Conservation (phyloP, 2,888 invertebrate genomes). For the Cabera pusaria region DNA sequence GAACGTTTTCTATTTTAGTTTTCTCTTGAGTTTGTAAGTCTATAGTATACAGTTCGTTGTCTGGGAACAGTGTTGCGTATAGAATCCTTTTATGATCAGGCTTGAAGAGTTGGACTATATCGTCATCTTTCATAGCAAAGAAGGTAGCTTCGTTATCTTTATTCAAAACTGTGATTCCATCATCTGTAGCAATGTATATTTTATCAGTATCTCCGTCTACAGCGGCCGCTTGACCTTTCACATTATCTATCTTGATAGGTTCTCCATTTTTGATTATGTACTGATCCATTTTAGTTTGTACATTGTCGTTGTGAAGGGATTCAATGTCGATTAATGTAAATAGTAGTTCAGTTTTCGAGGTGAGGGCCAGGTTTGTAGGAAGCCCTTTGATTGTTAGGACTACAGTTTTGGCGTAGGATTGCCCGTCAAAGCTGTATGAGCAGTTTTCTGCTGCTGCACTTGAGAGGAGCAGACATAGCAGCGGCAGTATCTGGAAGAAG, state of each 20-base stretch:
- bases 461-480: constrained; percentile 50
- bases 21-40: constrained; percentile 62
- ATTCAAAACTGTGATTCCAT: constrained; percentile 60
- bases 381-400: constrained; percentile 67
- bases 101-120: constrained; percentile 70
- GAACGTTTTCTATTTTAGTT: constrained; percentile 54
- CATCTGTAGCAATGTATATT: constrained; percentile 67
- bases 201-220: constrained; percentile 55
- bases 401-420: constrained; percentile 50
- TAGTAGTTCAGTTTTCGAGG: constrained; percentile 55
- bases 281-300: constrained; percentile 76
- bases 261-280: constrained; percentile 58
- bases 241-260: constrained; percentile 61
- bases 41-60: constrained; percentile 62
- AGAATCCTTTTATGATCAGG: constrained; percentile 51
- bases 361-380: constrained; percentile 66
- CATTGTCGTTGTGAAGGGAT: constrained; percentile 62
- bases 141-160: constrained; percentile 55
- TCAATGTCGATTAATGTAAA: constrained; percentile 72
- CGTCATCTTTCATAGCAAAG: constrained; percentile 64
- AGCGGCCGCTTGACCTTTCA: constrained; percentile 69
- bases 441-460: constrained; percentile 57
- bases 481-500: constrained; percentile 47
- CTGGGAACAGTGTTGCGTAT: constrained; percentile 64
- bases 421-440: constrained; percentile 49